phyloP scores from a whole-genome alignment of 2,888 invertebrate genomes.

The Isoperla grammatica region DNA sequence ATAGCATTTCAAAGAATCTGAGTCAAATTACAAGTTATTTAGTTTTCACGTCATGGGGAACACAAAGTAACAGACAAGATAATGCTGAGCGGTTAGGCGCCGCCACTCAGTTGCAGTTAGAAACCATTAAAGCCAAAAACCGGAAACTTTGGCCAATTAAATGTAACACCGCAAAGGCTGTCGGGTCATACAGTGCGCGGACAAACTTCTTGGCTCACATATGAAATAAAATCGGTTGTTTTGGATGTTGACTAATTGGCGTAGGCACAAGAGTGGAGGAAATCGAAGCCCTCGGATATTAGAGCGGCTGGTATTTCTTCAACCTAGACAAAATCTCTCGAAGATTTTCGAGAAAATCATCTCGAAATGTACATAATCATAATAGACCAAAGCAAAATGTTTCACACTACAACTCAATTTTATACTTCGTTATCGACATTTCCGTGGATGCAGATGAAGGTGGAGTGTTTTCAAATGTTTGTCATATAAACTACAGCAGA shows the following conservation, averaged over 20 bases:
- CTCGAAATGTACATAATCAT: too few relatives aligned
- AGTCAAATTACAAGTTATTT: conserved; percentile 16
- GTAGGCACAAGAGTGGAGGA: neutral
- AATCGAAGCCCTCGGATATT: neutral
- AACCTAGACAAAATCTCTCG: too few relatives aligned
- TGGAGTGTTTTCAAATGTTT: too few relatives aligned
- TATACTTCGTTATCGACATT: too few relatives aligned
- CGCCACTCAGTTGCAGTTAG: neutral
- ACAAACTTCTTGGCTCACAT: neutral
- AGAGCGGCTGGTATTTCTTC: too few relatives aligned
- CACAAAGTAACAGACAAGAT: conserved; percentile 7
- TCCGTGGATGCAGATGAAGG: too few relatives aligned
- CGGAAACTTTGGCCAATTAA: conserved; percentile 8
- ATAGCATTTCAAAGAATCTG: neutral
- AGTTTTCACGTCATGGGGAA: neutral
- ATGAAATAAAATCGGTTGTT: too few relatives aligned
- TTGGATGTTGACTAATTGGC: neutral
- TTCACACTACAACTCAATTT: too few relatives aligned
- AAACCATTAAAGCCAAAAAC: conserved; percentile 8
- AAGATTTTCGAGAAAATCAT: too few relatives aligned
- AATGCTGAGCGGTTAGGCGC: conserved; percentile 5
- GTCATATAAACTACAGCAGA: too few relatives aligned
- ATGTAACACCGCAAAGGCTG: neutral
- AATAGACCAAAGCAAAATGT: too few relatives aligned
- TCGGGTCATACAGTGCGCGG: neutral